Conservation (phyloP, 2,797 vertebrate genomes). For the Prunella strophiata region DNA sequence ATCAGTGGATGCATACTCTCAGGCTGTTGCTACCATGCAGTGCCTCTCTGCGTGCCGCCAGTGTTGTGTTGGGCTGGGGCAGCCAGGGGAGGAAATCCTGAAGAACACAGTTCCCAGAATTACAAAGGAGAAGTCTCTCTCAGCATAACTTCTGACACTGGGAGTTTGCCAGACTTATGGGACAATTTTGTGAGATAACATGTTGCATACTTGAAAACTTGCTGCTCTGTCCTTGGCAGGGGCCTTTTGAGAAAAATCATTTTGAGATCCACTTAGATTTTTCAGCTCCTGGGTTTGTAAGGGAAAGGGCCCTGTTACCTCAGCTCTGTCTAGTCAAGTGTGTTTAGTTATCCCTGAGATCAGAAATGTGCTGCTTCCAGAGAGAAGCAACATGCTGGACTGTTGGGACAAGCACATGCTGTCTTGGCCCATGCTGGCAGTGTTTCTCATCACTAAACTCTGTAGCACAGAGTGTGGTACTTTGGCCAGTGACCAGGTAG, state of each 20-base stretch:
- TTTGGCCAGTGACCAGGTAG: neutral
- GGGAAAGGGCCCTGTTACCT: neutral
- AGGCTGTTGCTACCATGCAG: constrained; percentile 26
- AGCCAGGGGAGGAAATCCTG: neutral
- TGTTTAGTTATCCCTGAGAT: neutral
- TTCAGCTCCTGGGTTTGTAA: neutral
- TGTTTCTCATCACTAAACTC: neutral
- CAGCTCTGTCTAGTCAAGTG: neutral
- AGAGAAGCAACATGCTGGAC: neutral
- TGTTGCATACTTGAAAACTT: neutral
- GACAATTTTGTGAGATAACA: neutral
- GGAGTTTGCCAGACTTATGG: neutral
- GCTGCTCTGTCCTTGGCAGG: neutral
- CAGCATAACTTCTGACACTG: neutral
- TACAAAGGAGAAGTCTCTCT: neutral
- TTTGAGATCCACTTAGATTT: neutral
- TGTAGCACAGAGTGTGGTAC: neutral
- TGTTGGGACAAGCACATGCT: neutral
- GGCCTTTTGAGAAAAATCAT: neutral
- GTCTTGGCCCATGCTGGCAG: neutral
- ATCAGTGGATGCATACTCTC: constrained; percentile 19
- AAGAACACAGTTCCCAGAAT: neutral
- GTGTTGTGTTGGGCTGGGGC: neutral
- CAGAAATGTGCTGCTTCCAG: neutral
- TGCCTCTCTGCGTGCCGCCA: neutral